Percentiles rank a stretch among this genome's conserved stretches.
Conservation (phyloP, 2,888 invertebrate species). For the Drosophila emarginata region DNA sequence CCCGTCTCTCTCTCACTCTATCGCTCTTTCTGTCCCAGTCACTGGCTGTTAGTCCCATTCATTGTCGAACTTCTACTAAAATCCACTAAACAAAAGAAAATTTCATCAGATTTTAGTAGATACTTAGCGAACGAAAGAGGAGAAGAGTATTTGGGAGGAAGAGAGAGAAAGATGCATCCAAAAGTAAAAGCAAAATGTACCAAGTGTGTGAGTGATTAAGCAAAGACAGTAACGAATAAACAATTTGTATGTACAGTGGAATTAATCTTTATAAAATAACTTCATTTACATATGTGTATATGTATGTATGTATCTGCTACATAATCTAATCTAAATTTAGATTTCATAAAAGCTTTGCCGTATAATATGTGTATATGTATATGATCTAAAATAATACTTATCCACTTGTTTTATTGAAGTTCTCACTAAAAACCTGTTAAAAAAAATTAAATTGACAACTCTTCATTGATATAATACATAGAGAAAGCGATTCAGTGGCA, state of each 20-base stretch:
- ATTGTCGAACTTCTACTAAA: slow-evolving; percentile 1
- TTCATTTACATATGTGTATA: background rate
- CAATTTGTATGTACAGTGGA: background rate
- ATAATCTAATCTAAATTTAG: too few species aligned
- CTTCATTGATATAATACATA: too few species aligned
- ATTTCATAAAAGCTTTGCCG: too few species aligned
- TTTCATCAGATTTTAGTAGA: slow-evolving; percentile 5
- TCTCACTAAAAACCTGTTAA: too few species aligned
- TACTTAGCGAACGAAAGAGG: slow-evolving; percentile 3
- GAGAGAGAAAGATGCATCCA: background rate
- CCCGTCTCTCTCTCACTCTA: background rate
- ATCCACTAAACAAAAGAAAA: slow-evolving; percentile 8
- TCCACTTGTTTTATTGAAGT: too few species aligned
- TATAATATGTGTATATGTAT: too few species aligned
- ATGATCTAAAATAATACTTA: too few species aligned
- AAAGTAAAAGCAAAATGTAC: slow-evolving; percentile 6
- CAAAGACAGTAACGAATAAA: background rate
- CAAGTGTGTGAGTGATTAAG: slow-evolving; percentile 3
- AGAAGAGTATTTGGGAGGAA: background rate
- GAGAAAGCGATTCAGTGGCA: too few species aligned
- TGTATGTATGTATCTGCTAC: background rate
- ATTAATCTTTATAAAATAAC: background rate
- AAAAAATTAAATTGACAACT: too few species aligned
- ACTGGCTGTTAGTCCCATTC: background rate
- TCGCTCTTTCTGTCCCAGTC: background rate